A percentile compares a stretch with the other conserved stretches of the same genome.
phyloP scores from a whole-genome alignment of 1,140 invertebrate genomes.

The Saccostrea glomerata region DNA sequence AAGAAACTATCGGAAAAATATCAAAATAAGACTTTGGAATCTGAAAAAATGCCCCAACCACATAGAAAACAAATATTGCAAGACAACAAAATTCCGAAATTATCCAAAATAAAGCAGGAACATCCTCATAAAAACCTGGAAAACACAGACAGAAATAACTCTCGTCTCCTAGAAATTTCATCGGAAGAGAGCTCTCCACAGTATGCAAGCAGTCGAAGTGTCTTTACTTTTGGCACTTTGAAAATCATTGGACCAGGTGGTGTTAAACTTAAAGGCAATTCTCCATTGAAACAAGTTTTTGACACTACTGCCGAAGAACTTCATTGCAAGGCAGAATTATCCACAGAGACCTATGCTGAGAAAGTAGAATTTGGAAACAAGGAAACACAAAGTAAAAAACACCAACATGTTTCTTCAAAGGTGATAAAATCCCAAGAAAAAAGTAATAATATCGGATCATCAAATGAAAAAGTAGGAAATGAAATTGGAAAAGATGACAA shows the following conservation, averaged over 20 bases:
- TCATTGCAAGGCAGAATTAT: background rate
- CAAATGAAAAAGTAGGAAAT: background rate
- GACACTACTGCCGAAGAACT: background rate
- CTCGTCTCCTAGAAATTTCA: background rate
- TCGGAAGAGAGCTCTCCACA: background rate
- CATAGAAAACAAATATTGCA: background rate
- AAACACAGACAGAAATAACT: background rate
- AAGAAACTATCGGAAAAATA: background rate
- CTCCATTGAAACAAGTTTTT: conserved; percentile 8
- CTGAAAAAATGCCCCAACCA: too few relatives aligned
- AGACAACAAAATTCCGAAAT: background rate
- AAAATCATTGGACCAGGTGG: conserved; percentile 48
- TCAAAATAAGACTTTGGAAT: background rate
- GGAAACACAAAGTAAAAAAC: background rate
- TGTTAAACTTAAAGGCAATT: conserved; percentile 23
- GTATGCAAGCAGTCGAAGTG: background rate
- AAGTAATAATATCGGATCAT: background rate
- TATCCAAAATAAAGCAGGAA: background rate
- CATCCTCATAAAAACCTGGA: background rate
- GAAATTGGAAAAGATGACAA: background rate
- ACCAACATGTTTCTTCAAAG: too few relatives aligned
- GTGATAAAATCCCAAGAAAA: background rate
- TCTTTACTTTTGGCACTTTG: conserved; percentile 29
- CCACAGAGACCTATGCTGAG: background rate
- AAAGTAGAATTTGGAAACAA: background rate